Evolutionary conservation across 1,140 invertebrate species (phyloP), one percentile per base, ranked within the genome.

Genomic region (Melanaphis sacchari): DNA sequence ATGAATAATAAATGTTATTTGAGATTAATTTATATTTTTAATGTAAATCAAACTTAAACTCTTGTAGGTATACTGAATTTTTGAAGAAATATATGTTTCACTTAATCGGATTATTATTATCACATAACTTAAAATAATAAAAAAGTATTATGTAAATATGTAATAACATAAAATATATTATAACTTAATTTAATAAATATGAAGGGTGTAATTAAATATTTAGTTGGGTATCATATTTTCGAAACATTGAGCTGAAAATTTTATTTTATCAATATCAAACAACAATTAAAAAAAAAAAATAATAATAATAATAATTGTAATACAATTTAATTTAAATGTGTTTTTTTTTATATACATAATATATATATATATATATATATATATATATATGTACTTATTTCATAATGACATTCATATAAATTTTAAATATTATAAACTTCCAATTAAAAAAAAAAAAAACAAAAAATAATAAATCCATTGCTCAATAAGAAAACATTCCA

Each of bases 211-310:
- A n/a, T 6, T 76, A 15, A n/a, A 15, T n/a, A 76, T 76, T 76
- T 76, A 76, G 59, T 76, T 76, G n/a, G 31, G 4, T 36, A 76
- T 66, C 59, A 66, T 76, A n/a, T 76, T 76, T 76, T 76, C 31
- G 59, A 76, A 76, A 76, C 59, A 76, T 76, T 76, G 59, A 76
- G 59, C 59, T 76, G 59, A 76, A 76, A 76, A 76, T 76, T n/a
- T 76, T n/a, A 76, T 5, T 76, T n/a, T n/a, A 76, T 76, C 4
- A 76, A 18, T n/a, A n/a, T 49, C 46, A 76, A 76, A 76, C 31
- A 76, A 76, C 59, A 76, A 66, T 66, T 66, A n/a, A 66, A 66
- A 31, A n/a, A 66, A 66, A 66, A 52, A 52, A 24, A 21, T n/a
- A n/a, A 49, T 24, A 52, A 24, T 24, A 24, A 52, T 22, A 24